These are phyloP conservation scores for Bombus soroeensis DNA, from an alignment of 1,140 invertebrate species.

Conservation along the genomic window DNA sequence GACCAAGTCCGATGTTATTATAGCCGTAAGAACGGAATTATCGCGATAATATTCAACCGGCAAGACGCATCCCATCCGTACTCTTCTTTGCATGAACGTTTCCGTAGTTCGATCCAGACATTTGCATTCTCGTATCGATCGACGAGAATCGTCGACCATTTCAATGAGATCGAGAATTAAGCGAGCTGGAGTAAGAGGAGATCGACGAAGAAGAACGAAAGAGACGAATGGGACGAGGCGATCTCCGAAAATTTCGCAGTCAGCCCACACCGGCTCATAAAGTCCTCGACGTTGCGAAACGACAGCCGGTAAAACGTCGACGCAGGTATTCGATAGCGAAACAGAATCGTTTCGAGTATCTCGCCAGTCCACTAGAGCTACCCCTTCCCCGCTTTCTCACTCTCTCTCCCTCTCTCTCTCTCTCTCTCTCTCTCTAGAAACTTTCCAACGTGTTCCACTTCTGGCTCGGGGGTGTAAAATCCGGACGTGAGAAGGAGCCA, in stretches of 20 bases:
- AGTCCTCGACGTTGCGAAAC: slow-evolving; percentile 50
- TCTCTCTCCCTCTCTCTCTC: not conserved
- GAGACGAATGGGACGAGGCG: not conserved
- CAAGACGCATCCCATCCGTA: no score
- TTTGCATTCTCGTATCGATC: not conserved
- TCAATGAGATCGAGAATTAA: not conserved
- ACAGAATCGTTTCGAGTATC: slow-evolving; percentile 51
- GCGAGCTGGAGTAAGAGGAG: no score
- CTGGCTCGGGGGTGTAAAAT: slow-evolving; percentile 66
- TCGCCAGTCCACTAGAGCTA: slow-evolving; percentile 26
- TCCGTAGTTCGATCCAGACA: not conserved
- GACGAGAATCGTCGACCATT: not conserved
- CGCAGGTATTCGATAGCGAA: slow-evolving; percentile 50
- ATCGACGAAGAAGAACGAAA: not conserved
- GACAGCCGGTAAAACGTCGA: slow-evolving; percentile 60
- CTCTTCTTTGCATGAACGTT: no score
- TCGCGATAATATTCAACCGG: slow-evolving; percentile 1
- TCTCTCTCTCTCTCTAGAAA: not conserved
- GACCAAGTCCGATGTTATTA: not conserved
- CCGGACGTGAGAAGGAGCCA: slow-evolving; percentile 47
- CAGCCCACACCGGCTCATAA: slow-evolving; percentile 38
- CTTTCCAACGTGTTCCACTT: slow-evolving; percentile 54
- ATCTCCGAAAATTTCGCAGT: slow-evolving; percentile 54
- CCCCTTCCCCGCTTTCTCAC: not conserved
- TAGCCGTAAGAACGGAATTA: not conserved